Percentiles rank a stretch among this genome's conserved stretches.
phyloP scores from a whole-genome alignment of 2,113 vertebrate genomes.

The Cathartes aura region DNA sequence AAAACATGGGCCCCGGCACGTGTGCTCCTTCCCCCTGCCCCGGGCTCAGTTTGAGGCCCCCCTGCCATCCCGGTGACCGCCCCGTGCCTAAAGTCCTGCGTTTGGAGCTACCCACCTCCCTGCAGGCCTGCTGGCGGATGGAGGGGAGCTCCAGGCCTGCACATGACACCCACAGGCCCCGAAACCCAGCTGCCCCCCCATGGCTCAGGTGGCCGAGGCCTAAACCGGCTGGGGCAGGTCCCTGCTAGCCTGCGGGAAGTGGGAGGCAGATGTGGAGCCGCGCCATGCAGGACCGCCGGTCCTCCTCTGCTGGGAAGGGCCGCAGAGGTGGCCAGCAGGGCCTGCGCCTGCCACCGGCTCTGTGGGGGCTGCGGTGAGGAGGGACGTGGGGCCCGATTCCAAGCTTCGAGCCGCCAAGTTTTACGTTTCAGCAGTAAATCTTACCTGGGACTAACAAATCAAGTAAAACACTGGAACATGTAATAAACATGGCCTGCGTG shows the following conservation, averaged over 20 bases:
- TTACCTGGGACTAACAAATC: constrained; percentile 54
- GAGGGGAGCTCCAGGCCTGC: no score
- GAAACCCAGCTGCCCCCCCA: not conserved
- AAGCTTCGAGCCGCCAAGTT: not conserved
- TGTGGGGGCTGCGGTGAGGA: not conserved
- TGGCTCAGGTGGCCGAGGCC: accelerated
- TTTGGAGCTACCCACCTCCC: accelerated
- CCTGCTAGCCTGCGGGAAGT: accelerated
- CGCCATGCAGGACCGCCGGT: accelerated
- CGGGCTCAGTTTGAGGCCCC: accelerated
- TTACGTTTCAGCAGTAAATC: constrained; percentile 42
- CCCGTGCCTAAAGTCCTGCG: accelerated
- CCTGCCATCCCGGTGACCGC: accelerated
- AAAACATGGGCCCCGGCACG: accelerated
- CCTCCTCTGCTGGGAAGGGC: accelerated
- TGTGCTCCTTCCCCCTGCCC: accelerated
- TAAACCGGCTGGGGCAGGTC: not conserved
- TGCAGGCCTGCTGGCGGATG: no score
- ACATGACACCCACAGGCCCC: accelerated
- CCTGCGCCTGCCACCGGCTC: accelerated
- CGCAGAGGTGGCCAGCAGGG: accelerated
- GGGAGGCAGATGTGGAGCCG: accelerated
- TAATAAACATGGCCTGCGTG: constrained; percentile 42
- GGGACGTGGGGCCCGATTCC: accelerated
- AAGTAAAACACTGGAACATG: constrained; percentile 58